A percentile compares a stretch with the other conserved stretches of the same genome.
These are phyloP conservation scores for Brachionus angularis DNA, from an alignment of 1,140 invertebrate genomes.

Conservation along the genomic window DNA sequence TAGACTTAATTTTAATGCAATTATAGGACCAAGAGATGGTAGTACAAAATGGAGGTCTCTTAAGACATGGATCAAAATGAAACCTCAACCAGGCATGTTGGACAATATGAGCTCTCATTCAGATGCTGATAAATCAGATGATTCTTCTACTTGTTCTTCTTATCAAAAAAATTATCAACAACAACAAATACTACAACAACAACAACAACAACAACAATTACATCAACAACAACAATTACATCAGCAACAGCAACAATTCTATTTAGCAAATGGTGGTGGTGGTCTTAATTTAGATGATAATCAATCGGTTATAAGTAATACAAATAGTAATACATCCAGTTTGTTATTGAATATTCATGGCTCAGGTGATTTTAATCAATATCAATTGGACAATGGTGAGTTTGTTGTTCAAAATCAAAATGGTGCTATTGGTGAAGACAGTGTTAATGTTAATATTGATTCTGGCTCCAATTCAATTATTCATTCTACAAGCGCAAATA, in stretches of 20 bases:
- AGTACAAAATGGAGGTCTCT: constrained; percentile 44
- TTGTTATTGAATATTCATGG: constrained; percentile 21
- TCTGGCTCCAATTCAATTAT: constrained; percentile 1
- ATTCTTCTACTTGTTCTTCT: constrained; percentile 29
- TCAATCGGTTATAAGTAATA: no score
- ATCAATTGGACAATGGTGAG: constrained; percentile 37
- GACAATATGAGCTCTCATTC: constrained; percentile 28
- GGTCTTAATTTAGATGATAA: no score
- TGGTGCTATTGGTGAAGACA: constrained; percentile 35
- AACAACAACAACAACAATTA: not conserved
- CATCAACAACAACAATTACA: constrained; percentile 13
- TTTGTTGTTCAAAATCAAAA: not conserved
- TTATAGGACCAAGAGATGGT: constrained; percentile 56
- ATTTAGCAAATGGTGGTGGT: no score
- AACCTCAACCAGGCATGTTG: constrained; percentile 21
- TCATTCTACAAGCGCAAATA: constrained; percentile 12
- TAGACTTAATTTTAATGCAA: constrained; percentile 56
- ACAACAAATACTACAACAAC: not conserved
- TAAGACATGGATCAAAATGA: constrained; percentile 45
- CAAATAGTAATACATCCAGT: constrained; percentile 24
- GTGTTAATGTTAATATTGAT: not conserved
- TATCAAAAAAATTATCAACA: not conserved
- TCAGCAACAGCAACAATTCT: no score
- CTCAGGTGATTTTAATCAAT: constrained; percentile 36
- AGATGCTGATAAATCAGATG: constrained; percentile 36